Percentiles rank a stretch among this genome's conserved stretches.
phyloP scores from a whole-genome alignment of 2,888 invertebrate species.

The Drosophila neoperkinsi region DNA sequence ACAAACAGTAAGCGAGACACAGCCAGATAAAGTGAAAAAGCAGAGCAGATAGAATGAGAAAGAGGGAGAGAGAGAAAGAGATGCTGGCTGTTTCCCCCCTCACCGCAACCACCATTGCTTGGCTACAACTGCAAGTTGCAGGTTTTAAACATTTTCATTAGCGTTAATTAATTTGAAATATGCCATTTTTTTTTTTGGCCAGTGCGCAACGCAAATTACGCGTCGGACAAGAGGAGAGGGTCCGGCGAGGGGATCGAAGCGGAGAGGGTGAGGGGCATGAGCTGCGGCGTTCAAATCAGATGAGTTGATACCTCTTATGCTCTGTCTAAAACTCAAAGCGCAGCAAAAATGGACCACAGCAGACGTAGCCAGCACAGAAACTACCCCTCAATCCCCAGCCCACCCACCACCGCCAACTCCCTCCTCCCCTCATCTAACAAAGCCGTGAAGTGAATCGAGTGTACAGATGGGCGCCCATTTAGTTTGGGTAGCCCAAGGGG shows the following conservation, averaged over 20 bases:
- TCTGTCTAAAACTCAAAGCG: conserved; percentile 75
- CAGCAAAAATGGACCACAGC: conserved; percentile 68
- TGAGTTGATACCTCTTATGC: conserved; percentile 68
- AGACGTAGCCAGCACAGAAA: conserved; percentile 13
- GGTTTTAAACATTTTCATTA: conserved; percentile 82
- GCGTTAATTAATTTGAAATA: conserved; percentile 83
- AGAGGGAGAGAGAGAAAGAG: neutral
- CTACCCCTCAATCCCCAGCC: neutral
- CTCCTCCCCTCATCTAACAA: conserved; percentile 34
- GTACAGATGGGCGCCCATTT: conserved; percentile 49
- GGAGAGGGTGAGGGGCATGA: neutral
- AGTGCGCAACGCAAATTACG: conserved; percentile 71
- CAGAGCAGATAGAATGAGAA: neutral
- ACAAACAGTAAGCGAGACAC: conserved; percentile 38
- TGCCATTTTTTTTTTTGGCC: conserved; percentile 55
- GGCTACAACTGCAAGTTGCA: conserved; percentile 59
- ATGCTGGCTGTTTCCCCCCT: conserved; percentile 2
- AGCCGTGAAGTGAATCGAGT: conserved; percentile 61
- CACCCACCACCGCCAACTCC: neutral
- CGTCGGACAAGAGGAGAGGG: conserved; percentile 9
- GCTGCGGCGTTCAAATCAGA: conserved; percentile 32
- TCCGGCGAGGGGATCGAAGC: neutral
- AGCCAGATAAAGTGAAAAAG: neutral
- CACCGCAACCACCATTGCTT: neutral
- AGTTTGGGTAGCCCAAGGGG: conserved; percentile 13